Conservation (phyloP, 2,113 vertebrate genomes). For the Bettongia penicillata region DNA sequence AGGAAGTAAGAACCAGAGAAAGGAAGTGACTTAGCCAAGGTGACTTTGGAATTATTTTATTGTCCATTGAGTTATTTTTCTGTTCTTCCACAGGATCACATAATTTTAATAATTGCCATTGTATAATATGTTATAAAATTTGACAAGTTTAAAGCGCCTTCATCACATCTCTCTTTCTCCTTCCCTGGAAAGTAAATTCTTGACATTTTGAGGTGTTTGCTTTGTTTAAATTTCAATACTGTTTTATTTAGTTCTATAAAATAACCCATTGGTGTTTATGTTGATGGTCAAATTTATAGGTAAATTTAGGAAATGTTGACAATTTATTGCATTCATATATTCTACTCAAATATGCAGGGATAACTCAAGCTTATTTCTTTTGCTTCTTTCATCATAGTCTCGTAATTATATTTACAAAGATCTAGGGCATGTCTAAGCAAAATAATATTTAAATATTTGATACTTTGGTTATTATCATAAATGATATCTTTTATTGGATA, state of each 20-base stretch:
- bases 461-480: not conserved
- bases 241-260: not conserved
- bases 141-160: not conserved
- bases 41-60: not conserved
- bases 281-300: not conserved
- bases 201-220: not conserved
- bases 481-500: not conserved
- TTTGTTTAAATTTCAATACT: not conserved
- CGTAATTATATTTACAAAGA: not conserved
- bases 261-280: not conserved
- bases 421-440: not conserved
- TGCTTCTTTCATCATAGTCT: not conserved
- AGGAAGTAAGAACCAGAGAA: not conserved
- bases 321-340: not conserved
- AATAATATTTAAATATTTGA: not conserved
- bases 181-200: not conserved
- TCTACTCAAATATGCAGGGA: not conserved
- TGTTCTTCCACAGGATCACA: not conserved
- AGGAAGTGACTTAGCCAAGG: not conserved
- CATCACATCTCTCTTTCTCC: not conserved
- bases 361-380: not conserved
- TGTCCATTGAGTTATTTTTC: not conserved
- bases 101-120: not conserved
- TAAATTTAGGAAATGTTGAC: not conserved
- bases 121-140: not conserved